Evolutionary conservation across 2,797 vertebrate species (phyloP), one percentile per base, ranked within the genome.

Genomic region (Sparus aurata): DNA sequence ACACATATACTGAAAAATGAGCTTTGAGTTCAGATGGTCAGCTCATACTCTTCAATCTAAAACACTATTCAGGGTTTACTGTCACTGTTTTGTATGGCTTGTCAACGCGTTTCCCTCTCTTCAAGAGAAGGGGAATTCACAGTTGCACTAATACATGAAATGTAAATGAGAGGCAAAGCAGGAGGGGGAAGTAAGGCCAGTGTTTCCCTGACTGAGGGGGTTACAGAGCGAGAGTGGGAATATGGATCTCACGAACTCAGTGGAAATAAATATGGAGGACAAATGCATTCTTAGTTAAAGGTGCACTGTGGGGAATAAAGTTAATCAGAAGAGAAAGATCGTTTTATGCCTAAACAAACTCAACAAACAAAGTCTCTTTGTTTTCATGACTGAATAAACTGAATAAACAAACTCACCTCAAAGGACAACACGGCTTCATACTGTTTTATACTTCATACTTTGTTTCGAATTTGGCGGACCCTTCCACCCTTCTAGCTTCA

Each of bases 161-260:
- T 94, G 91, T 87, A 94, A 93, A 94, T 90, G 63, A 79, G 12
- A 90, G 27, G 23, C 87, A 90, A 88, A 91, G 60, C 65, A 75
- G 57, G 45, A 65, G 75, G 76, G 75, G 87, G 87, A 87, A 83
- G 79, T 79, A 53, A 72, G 25, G 9, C 27, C 43, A 53, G 69
- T 45, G 52, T 83, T 89, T 82, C 41, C 79, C 77, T 83, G 55
- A 59, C 54, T 52, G 30, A 72, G 43, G 13, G n/a, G 20, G 27
- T 55, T 38, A n/a, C 43, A 61, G 20, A 55, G 12, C 18, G 8
- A 13, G 11, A 22, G 47, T 16, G 18, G 38, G 25, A 49, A 22
- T 58, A 38, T 25, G n/a, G 41, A 20, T 6, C 12, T 43, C 6
- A 54, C 15, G 46, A 38, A 20, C 34, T 59, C 23, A 34, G 4